A percentile compares a stretch with the other conserved stretches of the same genome.
Evolutionary conservation across 64 coral and sea anemone species (phyloP).

Genomic region (Montipora capricornis): DNA sequence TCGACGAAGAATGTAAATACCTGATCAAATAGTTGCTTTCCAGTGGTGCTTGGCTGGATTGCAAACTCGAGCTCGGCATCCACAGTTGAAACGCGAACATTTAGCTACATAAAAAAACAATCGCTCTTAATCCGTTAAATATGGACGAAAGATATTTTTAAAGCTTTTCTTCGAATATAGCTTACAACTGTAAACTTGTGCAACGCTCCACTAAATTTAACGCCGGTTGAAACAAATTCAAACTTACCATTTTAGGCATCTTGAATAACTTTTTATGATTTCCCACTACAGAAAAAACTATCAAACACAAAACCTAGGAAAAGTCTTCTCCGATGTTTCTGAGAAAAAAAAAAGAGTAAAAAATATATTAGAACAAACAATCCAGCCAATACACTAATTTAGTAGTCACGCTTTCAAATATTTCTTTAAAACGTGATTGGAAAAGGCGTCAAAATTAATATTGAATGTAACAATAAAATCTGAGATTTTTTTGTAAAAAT

Average conservation of each 20-base stretch:
- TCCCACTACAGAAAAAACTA: constrained; percentile 23
- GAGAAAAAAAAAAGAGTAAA: neutral
- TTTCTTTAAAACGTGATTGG: neutral
- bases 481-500: neutral
- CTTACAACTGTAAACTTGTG: neutral
- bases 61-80: constrained; percentile 98
- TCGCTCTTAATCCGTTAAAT: neutral
- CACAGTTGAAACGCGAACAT: constrained; percentile 91
- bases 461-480: neutral
- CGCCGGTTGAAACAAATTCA: neutral
- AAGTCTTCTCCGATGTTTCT: neutral
- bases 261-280: constrained; percentile 20
- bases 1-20: constrained; percentile 13
- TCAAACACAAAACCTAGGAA: constrained; percentile 8
- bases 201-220: neutral
- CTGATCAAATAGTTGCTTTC: constrained; percentile 99
- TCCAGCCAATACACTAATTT: neutral
- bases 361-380: neutral
- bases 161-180: too few relatives aligned
- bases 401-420: neutral
- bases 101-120: constrained; percentile 68
- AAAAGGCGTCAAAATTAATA: neutral
- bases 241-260: constrained; percentile 89
- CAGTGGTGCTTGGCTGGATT: constrained; percentile 94
- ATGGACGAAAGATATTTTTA: neutral